Evolutionary conservation across 2,797 vertebrate genomes (phyloP).

Genomic region (Crypturellus tataupa): DNA sequence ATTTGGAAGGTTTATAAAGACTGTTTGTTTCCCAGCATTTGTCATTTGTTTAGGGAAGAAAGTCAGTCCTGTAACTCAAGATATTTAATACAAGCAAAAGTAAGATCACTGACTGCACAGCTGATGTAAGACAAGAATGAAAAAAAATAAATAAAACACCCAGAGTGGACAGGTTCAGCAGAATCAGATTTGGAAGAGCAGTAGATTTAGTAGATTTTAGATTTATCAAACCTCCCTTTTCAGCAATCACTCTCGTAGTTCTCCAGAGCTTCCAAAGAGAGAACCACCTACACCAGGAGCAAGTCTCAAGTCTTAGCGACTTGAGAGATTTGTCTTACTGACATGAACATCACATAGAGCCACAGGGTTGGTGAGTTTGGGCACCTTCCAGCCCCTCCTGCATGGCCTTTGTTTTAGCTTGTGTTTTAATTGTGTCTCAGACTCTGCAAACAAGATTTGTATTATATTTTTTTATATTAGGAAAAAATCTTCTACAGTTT

Average conservation of each 20-base stretch:
- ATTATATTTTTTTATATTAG: neutral
- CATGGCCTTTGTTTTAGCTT: neutral
- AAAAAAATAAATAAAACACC: neutral
- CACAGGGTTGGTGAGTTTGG: fast-evolving
- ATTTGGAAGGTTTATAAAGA: neutral
- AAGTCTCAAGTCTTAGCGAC: neutral
- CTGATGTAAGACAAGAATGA: fast-evolving
- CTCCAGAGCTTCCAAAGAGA: neutral
- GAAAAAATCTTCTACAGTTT: fast-evolving
- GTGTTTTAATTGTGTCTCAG: neutral
- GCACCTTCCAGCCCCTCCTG: neutral
- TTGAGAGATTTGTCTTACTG: neutral
- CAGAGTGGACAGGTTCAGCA: neutral
- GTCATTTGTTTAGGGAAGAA: neutral
- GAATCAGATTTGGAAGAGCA: neutral
- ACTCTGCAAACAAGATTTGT: neutral
- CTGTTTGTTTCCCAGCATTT: neutral
- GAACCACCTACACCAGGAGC: neutral
- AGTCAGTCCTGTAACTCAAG: neutral
- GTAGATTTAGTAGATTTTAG: neutral
- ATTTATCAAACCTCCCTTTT: neutral
- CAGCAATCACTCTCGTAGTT: neutral
- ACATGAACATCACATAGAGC: neutral
- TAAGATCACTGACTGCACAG: neutral
- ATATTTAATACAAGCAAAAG: neutral